Percentiles rank a stretch among this genome's conserved stretches.
Evolutionary conservation across 2,113 vertebrate genomes (phyloP).

Genomic region (Macaca fascicularis): DNA sequence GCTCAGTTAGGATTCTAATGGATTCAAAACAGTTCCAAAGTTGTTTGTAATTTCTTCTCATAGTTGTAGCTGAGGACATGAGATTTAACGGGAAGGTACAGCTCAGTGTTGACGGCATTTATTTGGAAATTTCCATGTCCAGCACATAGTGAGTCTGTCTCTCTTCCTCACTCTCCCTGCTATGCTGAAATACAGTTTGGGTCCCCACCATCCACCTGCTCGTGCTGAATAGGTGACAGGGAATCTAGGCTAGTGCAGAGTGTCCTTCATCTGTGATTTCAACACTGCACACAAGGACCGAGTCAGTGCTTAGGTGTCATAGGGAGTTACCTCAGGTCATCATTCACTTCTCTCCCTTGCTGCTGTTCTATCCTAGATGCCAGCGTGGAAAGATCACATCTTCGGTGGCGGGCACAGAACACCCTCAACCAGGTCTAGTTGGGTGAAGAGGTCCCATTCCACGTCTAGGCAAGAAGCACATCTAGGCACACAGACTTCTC

Average conservation of each 20-base stretch:
- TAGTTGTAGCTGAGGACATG: not conserved
- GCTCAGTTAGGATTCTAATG: constrained; percentile 57
- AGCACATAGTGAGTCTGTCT: rapidly evolving
- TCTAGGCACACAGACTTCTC: not conserved
- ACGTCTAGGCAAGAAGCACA: rapidly evolving
- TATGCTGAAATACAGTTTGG: not conserved
- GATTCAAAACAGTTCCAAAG: constrained; percentile 48
- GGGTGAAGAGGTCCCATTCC: not conserved
- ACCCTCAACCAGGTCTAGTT: rapidly evolving
- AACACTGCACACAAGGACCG: rapidly evolving
- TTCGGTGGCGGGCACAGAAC: rapidly evolving
- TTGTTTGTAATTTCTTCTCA: not conserved
- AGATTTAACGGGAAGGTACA: not conserved
- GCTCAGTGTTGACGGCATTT: not conserved
- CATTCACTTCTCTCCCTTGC: rapidly evolving
- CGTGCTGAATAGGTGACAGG: rapidly evolving
- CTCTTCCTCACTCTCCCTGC: not conserved
- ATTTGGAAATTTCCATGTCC: not conserved
- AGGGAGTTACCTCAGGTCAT: rapidly evolving
- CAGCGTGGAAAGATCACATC: rapidly evolving
- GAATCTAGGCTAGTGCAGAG: rapidly evolving
- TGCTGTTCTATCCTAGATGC: rapidly evolving
- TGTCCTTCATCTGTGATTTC: rapidly evolving
- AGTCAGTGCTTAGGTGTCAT: rapidly evolving
- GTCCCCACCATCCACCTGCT: rapidly evolving